Base-by-base conservation (phyloP, 2,888 invertebrate species). In the Augochlorella aurata region DNA sequence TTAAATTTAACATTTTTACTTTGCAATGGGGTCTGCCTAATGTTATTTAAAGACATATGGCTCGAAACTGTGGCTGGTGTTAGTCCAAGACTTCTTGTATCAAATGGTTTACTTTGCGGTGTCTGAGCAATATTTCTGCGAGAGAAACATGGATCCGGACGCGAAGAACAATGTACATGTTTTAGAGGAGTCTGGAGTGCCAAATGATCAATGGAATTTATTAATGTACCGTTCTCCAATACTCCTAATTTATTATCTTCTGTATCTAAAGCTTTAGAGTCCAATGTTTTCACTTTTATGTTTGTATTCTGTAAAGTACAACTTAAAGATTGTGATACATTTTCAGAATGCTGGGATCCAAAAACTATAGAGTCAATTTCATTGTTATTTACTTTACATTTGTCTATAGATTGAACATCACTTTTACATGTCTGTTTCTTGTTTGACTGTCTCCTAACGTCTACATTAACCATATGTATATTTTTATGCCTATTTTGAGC, bases 51-150 rank as follows among this genome's bases (percentile, higher is more conserved):
- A 16, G 88, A 87, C 86, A 89, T 91, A 75, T 89, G 90, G 63
- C 89, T 88, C 44, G 90, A 89, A 79, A 90, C 86, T 52, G 90
- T 90, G 1, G 90, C 90, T 14, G 92, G 92, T 24, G 92, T 93
- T 79, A 91, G 88, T 0, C 81, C 81, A 58, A 80, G 81, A 86
- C 75, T 89, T 49, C 87, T 90, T 68, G 77, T 73, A 54, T 90
- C 89, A 8, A 68, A 74, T 0, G 84, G 24, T 73, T 91, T 91
- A 50, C 72, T 90, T 65, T 89, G 92, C 0, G 93, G 93, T 0
- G 93, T 93, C 78, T 90, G 89, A 79, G 90, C 91, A 29, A 93
- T 89, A 67, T 89, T 92, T 72, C 89, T 90, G 70, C 92, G 92
- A 1, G 92, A 92, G 0, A 82, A 65, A 49, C 90, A 91, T 12